Base-by-base conservation (phyloP, 1,140 invertebrate genomes). In the Camponotus floridanus region DNA sequence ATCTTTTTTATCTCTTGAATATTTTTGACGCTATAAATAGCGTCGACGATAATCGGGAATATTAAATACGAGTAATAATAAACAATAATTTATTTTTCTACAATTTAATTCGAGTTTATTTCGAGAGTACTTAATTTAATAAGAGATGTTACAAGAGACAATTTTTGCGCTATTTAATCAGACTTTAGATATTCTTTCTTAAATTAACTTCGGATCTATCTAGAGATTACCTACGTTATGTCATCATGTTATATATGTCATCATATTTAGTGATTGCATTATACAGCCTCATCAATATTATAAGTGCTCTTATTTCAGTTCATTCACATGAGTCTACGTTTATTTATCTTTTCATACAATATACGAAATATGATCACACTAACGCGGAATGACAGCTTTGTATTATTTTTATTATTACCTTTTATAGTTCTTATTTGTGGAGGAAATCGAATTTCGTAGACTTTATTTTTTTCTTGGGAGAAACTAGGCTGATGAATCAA, bases 401-500 rank as follows among this genome's bases (percentile, higher is more conserved):
- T 3, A 0, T 51, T 51, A 18, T 51, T 51, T 51, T 51, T 18
- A 51, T 18, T 51, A 18, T 51, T 4, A 51, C 3, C 5, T 15
- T 51, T 4, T 51, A 48, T 48, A 48, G 13, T 13, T 1, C 45
- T 48, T 48, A 15, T 3, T 48, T 48, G 3, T 48, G 6, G 57
- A 59, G 39, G 45, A 61, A 61, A 61, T 70, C 39, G 76, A 26
- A 26, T 79, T 85, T 65, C 18, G 51, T 18, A 45, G 62, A 67
- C 36, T 59, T 68, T 85, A 48, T 33, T 86, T 70, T 42, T 81
- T 86, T 26, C 26, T 26, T 26, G 73, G 48, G 26, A 13, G 45
- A 59, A 85, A 79, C 36, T 65, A 79, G 83, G 74, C 64, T 76
- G 42, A 1, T 36, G 15, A 15, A 59, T 86, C 84, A 76, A 86